phyloP scores from a whole-genome alignment of 2,888 invertebrate species.

The Eupsilia transversa region DNA sequence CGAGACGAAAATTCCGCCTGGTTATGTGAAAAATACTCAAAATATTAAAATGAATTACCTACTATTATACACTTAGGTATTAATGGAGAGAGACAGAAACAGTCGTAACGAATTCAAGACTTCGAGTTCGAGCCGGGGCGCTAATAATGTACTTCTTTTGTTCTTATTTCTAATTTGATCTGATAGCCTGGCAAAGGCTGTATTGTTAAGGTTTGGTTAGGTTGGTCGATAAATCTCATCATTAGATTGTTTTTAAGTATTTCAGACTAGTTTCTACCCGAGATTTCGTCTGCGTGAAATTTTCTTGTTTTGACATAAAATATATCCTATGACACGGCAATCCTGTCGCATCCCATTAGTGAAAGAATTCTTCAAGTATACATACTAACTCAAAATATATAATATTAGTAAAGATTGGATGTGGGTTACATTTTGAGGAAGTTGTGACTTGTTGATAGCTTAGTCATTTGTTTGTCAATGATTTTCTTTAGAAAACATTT shows the following conservation, averaged over 20 bases:
- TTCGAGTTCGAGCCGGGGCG: not conserved
- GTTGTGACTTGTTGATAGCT: not conserved
- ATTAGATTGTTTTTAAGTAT: constrained; percentile 7
- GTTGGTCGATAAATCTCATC: not conserved
- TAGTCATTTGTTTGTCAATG: not conserved
- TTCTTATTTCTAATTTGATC: constrained; percentile 24
- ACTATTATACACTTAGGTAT: not conserved
- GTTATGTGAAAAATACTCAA: not conserved
- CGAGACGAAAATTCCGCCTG: not conserved
- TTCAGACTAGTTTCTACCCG: not conserved
- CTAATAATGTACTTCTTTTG: constrained; percentile 23
- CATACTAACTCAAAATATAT: too few species aligned
- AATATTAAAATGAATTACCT: not conserved
- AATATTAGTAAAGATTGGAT: not conserved
- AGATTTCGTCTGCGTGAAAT: too few species aligned
- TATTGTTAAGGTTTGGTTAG: constrained; percentile 14
- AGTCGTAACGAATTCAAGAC: constrained; percentile 25
- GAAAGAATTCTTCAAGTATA: too few species aligned
- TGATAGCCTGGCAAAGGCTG: constrained; percentile 16
- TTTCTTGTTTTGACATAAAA: too few species aligned
- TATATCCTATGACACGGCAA: too few species aligned
- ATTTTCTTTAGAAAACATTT: not conserved
- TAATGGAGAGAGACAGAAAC: constrained; percentile 15
- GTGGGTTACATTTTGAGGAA: not conserved
- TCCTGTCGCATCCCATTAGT: too few species aligned